Conservation (phyloP, 2,113 vertebrate species). For the Dendrocopos noguchii region DNA sequence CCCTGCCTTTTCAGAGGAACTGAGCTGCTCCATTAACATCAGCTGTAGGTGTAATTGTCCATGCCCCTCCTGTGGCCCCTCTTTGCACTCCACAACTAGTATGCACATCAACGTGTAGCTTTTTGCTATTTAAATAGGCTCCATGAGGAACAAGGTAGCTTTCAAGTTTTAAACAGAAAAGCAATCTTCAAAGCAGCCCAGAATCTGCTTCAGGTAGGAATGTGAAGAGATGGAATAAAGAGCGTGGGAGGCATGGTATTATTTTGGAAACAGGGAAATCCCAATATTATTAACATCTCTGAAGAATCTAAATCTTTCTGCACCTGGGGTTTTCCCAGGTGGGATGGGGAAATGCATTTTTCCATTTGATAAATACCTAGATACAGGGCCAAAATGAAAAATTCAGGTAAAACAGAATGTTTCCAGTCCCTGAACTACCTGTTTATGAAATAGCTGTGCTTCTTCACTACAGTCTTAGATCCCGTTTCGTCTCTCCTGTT, state of each 20-base stretch:
- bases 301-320: slow-evolving; percentile 40
- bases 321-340: slow-evolving; percentile 62
- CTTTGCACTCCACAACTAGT: background rate
- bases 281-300: slow-evolving; percentile 68
- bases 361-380: slow-evolving; percentile 16
- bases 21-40: background rate
- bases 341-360: slow-evolving; percentile 56
- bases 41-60: background rate
- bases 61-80: background rate
- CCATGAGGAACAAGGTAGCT: background rate
- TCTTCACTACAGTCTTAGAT: background rate
- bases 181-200: slow-evolving; percentile 61
- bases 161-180: slow-evolving; percentile 51
- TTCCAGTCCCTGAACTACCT: background rate
- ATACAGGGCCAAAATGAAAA: slow-evolving; percentile 8
- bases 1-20: background rate
- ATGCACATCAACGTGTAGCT: background rate
- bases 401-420: background rate
- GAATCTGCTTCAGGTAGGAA: slow-evolving; percentile 51
- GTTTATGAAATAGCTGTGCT: background rate
- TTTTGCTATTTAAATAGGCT: slow-evolving; percentile 14
- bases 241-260: slow-evolving; percentile 60
- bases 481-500: background rate
- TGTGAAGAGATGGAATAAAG: slow-evolving; percentile 35
- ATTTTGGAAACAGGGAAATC: slow-evolving; percentile 73